Conservation (phyloP, 2,797 vertebrate species). For the Labeo calbasu region DNA sequence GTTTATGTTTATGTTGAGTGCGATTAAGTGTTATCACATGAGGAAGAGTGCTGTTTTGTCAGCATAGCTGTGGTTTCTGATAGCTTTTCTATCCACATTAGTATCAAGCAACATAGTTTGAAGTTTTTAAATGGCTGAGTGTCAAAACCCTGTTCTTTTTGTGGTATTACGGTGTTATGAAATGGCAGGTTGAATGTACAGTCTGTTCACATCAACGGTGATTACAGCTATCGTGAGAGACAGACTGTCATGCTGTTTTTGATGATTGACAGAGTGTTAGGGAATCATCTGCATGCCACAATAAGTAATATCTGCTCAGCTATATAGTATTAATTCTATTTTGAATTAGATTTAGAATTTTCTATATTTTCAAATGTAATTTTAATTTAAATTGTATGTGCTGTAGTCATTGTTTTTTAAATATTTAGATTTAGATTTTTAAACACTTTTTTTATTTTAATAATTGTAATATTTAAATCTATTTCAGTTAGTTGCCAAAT, state of each 20-base stretch:
- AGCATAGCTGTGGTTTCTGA: background rate
- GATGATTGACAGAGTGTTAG: background rate
- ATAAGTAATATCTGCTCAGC: background rate
- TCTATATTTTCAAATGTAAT: background rate
- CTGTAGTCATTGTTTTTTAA: too few species aligned
- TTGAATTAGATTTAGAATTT: background rate
- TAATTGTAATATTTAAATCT: background rate
- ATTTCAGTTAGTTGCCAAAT: too few species aligned
- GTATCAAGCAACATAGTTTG: background rate
- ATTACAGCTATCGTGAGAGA: background rate
- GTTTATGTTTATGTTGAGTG: too few species aligned
- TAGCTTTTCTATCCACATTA: background rate
- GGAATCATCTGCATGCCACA: background rate
- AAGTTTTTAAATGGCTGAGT: background rate
- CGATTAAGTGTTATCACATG: background rate
- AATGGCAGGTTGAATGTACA: slow-evolving; percentile 1
- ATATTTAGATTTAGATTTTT: too few species aligned
- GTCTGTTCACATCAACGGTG: background rate
- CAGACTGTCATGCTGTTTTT: background rate
- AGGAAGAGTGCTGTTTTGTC: background rate
- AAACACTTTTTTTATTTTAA: too few species aligned
- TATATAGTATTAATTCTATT: background rate
- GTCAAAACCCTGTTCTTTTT: background rate
- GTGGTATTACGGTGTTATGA: background rate
- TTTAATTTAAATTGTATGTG: background rate